Conservation (phyloP, 2,113 vertebrate genomes). For the Alectura lathami region DNA sequence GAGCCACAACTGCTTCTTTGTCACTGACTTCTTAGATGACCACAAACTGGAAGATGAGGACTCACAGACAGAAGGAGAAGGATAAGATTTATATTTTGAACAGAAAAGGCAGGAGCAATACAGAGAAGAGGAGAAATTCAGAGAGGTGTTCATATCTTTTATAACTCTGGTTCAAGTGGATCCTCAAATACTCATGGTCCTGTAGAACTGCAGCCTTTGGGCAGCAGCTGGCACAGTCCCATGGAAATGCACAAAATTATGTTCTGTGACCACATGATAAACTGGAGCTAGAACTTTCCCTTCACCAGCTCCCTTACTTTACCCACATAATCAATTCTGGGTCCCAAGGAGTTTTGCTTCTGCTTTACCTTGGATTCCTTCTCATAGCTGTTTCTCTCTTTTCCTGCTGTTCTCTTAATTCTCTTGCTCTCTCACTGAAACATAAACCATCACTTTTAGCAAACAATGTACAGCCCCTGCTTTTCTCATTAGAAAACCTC, state of each 20-base stretch:
- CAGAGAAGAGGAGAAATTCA: background rate
- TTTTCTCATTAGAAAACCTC: background rate
- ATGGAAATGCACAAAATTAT: background rate
- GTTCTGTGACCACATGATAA: background rate
- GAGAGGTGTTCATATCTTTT: background rate
- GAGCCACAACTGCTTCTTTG: background rate
- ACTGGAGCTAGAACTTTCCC: background rate
- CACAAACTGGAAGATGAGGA: background rate
- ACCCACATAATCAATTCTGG: background rate
- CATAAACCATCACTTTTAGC: background rate
- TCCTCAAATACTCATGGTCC: background rate
- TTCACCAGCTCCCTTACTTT: background rate
- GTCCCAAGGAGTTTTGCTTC: background rate
- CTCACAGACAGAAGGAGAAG: background rate
- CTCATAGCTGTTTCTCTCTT: constrained; percentile 11
- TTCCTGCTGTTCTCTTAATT: background rate
- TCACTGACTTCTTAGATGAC: background rate
- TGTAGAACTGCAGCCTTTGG: background rate
- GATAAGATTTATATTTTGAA: background rate
- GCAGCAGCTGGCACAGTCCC: background rate
- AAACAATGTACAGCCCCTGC: background rate
- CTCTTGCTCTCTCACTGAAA: background rate
- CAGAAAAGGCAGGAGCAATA: background rate
- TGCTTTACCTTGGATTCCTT: background rate
- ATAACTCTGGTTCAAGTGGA: background rate